Evolutionary conservation across 2,888 invertebrate genomes (phyloP).

Genomic region (Platerodrilus igneus): DNA sequence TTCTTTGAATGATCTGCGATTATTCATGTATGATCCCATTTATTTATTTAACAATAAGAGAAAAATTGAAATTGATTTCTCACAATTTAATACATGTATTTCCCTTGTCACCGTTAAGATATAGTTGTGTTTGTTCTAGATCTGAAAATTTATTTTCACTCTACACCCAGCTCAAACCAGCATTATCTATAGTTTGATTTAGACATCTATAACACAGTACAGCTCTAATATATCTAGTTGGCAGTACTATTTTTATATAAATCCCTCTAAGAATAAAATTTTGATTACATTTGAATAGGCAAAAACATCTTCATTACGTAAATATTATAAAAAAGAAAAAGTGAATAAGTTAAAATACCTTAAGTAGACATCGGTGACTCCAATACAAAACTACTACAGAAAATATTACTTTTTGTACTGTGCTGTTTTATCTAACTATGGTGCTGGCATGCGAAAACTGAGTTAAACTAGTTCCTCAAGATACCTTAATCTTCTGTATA

Average conservation of each 20-base stretch:
- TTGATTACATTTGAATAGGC: too few species aligned
- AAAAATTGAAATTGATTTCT: too few species aligned
- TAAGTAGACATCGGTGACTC: constrained; percentile 38
- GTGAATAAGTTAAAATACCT: constrained; percentile 35
- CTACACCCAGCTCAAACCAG: constrained; percentile 53
- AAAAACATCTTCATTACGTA: too few species aligned
- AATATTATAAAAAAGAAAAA: constrained; percentile 25
- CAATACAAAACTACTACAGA: constrained; percentile 35
- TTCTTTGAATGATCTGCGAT: too few species aligned
- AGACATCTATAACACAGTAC: constrained; percentile 39
- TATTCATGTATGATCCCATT: too few species aligned
- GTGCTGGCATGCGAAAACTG: constrained; percentile 45
- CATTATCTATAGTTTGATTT: constrained; percentile 35
- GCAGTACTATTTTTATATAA: constrained; percentile 21
- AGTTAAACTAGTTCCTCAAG: constrained; percentile 23
- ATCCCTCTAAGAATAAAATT: too few species aligned
- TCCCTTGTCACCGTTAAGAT: too few species aligned
- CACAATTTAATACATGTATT: too few species aligned
- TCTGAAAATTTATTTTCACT: constrained; percentile 31
- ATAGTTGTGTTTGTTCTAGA: constrained; percentile 19
- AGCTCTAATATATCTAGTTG: constrained; percentile 27
- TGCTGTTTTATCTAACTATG: constrained; percentile 46
- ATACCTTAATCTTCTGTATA: constrained; percentile 23
- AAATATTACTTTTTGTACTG: constrained; percentile 39
- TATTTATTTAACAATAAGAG: too few species aligned